Percentiles rank a stretch among this genome's conserved stretches.
These are phyloP conservation scores for Propithecus deckenii DNA, from an alignment of 2,797 vertebrate species.

Conservation along the genomic window DNA sequence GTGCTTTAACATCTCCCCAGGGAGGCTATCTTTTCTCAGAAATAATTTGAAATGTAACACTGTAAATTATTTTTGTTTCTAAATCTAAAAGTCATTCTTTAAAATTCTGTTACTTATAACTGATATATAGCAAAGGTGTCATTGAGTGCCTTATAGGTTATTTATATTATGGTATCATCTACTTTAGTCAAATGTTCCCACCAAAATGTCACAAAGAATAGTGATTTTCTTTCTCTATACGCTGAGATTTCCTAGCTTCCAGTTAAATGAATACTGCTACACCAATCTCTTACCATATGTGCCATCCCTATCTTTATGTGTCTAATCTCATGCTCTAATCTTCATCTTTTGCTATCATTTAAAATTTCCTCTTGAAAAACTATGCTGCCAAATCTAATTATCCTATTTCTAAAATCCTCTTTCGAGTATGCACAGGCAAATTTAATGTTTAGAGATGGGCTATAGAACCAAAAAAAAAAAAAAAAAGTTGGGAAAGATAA, in stretches of 20 bases:
- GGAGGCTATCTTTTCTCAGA: neutral
- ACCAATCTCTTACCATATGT: neutral
- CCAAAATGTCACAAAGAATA: neutral
- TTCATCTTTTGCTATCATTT: neutral
- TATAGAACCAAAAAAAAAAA: neutral
- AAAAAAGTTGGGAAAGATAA: neutral
- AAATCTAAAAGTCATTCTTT: constrained; percentile 23
- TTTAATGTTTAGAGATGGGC: neutral
- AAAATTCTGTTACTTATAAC: neutral
- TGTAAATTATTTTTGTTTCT: constrained; percentile 6
- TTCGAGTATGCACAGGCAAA: neutral
- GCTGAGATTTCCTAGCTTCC: neutral
- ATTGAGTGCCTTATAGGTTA: neutral
- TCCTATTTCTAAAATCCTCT: neutral
- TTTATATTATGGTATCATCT: neutral
- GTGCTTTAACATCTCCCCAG: constrained; percentile 38
- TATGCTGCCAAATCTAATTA: neutral
- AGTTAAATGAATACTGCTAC: neutral
- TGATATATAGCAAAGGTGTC: neutral
- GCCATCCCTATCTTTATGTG: neutral
- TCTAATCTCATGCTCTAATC: neutral
- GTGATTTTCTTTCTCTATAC: neutral
- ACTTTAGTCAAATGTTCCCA: neutral
- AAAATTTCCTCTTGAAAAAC: neutral
- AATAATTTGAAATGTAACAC: constrained; percentile 13